Conservation (phyloP, 1,140 invertebrate genomes). For the Matsumurasca onukii region DNA sequence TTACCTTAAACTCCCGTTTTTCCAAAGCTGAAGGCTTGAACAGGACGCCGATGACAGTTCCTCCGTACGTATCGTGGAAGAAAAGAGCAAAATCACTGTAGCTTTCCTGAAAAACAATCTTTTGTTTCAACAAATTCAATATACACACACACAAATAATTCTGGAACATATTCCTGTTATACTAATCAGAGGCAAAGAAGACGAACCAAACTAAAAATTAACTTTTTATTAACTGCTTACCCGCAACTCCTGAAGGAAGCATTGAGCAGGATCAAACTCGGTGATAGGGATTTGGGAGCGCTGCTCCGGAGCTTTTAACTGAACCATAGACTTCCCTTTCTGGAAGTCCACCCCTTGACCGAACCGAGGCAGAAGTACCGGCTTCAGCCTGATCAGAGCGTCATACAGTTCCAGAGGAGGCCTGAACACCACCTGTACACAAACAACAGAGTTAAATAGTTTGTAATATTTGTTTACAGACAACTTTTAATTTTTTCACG, state of each 20-base stretch:
- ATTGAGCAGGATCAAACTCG: slow-evolving; percentile 72
- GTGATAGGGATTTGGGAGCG: slow-evolving; percentile 63
- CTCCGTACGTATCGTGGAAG: slow-evolving; percentile 86
- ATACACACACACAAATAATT: too few species aligned
- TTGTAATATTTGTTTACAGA: too few species aligned
- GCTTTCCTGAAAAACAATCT: slow-evolving; percentile 57
- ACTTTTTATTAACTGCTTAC: slow-evolving; percentile 52
- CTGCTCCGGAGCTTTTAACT: slow-evolving; percentile 37
- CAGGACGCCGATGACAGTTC: slow-evolving; percentile 74
- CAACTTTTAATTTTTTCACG: too few species aligned
- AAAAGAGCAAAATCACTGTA: slow-evolving; percentile 82
- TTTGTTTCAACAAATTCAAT: too few species aligned
- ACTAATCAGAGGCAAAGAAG: too few species aligned
- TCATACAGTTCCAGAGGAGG: slow-evolving; percentile 71
- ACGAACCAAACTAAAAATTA: too few species aligned
- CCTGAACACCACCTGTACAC: slow-evolving; percentile 60
- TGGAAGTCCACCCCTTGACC: slow-evolving; percentile 47
- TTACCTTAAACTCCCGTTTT: slow-evolving; percentile 69
- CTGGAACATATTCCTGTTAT: too few species aligned
- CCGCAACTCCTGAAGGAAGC: slow-evolving; percentile 72
- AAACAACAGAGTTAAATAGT: background rate
- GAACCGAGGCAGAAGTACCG: slow-evolving; percentile 55
- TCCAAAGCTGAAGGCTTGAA: slow-evolving; percentile 71
- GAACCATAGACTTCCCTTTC: slow-evolving; percentile 43
- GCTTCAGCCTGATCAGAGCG: slow-evolving; percentile 70